These are phyloP conservation scores for Drosophila atroscutellata DNA, from an alignment of 2,888 invertebrate species.

Conservation along the genomic window DNA sequence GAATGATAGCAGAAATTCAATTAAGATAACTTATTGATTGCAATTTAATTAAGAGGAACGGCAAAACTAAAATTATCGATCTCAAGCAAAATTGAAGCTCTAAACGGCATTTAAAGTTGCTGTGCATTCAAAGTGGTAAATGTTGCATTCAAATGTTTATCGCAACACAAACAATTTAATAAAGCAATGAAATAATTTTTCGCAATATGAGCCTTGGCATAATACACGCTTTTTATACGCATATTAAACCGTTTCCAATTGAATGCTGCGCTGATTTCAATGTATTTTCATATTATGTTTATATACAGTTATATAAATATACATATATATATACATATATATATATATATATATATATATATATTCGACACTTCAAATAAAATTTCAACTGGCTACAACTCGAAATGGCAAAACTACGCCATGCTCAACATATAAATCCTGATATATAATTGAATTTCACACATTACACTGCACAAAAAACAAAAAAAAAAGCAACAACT, in stretches of 20 bases:
- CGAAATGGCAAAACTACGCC: conserved; percentile 52
- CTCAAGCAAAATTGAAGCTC: neutral
- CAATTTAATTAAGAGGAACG: neutral
- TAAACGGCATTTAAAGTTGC: conserved; percentile 10
- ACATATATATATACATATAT: neutral
- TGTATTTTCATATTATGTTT: conserved; percentile 61
- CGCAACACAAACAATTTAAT: neutral
- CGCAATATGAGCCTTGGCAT: conserved; percentile 39
- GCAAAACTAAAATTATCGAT: neutral
- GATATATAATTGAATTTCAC: conserved; percentile 76
- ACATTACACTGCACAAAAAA: conserved; percentile 62
- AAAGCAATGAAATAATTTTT: conserved; percentile 33
- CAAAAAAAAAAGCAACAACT: conserved; percentile 19
- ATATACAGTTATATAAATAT: conserved; percentile 3
- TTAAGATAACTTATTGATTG: neutral
- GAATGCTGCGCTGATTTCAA: conserved; percentile 70
- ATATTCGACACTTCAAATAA: conserved; percentile 49
- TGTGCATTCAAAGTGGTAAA: neutral
- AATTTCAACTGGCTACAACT: conserved; percentile 39
- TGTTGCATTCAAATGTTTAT: conserved; percentile 2
- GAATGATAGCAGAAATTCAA: neutral
- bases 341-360: conserved; percentile 5
- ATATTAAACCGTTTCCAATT: conserved; percentile 75
- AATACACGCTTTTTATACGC: conserved; percentile 70
- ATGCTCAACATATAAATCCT: conserved; percentile 76